Base-by-base conservation (phyloP, 2,113 vertebrate species). In the Zapus hudsonius region DNA sequence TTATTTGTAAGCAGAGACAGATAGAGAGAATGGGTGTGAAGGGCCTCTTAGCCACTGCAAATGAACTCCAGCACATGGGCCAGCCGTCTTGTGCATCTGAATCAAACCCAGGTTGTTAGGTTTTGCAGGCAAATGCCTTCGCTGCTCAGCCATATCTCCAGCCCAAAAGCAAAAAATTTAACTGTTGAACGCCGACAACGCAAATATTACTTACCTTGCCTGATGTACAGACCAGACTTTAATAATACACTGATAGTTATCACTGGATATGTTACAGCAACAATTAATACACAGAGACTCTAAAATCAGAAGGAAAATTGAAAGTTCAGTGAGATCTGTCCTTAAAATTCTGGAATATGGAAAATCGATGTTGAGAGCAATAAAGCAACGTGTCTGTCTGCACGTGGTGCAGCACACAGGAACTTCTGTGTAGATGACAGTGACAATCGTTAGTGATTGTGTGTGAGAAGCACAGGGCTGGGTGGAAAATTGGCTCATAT, bases 231-330 rank as follows among this genome's bases (percentile, higher is more conserved):
- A n/a, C n/a, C n/a, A n/a, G n/a, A n/a, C n/a, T n/a, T n/a, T n/a
- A n/a, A n/a, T n/a, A n/a, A n/a, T n/a, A n/a, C n/a, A n/a, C n/a
- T n/a, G n/a, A n/a, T n/a, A n/a, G n/a, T n/a, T n/a, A n/a, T n/a
- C n/a, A n/a, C n/a, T n/a, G n/a, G n/a, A n/a, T n/a, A n/a, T n/a
- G n/a, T n/a, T n/a, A n/a, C n/a, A 75, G 76, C 47, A 78, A 92
- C 33, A 64, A 69, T 12, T 42, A 83, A 84, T 63, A 57, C 7
- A 44, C 29, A 79, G 20, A 91, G 36, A 66, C 31, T 84, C 73
- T 66, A 73, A 55, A 95, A 59, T 31, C 31, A 87, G 63, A 89
- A 79, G 2, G 33, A n/a, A 92, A 84, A 84, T 29, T 27, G n/a
- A 16, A 76, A 89, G 31, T 73, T 84, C 31, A 75, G 25, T 88